Evolutionary conservation across 2,113 vertebrate species (phyloP), one percentile per base, ranked within the genome.

Genomic region (Orthonyx spaldingii): DNA sequence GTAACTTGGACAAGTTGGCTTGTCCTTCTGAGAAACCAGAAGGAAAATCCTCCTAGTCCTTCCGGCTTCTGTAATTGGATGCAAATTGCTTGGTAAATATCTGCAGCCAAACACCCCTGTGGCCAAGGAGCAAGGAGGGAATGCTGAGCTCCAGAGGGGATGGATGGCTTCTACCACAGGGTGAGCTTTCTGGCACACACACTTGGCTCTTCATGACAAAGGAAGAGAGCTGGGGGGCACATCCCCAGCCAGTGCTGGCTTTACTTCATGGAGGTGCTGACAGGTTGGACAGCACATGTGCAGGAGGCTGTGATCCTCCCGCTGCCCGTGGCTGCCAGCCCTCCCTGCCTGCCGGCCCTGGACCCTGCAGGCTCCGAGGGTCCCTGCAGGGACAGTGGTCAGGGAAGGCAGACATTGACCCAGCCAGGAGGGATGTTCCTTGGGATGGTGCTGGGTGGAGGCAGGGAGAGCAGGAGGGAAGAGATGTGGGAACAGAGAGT

Each of bases 31-130:
- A 97, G 91, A 94, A 86, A 92, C 49, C 87, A 92, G 65, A 89
- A 88, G 82, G 69, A 96, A 97, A 97, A 93, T 86, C 80, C 74
- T 94, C 56, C 35, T 81, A 70, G 86, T 47, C 47, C 52, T 94
- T 90, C 92, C 3, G 3, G 61, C 92, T 92, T 89, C 92, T 89
- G 72, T 84, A 93, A 92, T 49, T 93, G 83, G 76, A 95, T 84
- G 57, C 15, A 37, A 94, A 93, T 93, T 92, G 61, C 49, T 90
- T 2, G 0, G 87, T 53, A 84, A 95, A 42, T 79, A 37, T 83
- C 93, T 84, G 76, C 85, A 90, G 92, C 90, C 80, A 80, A 95
- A 84, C 59, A 49, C 55, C 78, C 84, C 74, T 41, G 63, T 0
- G 2, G 90, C 75, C 82, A 30, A 4, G 0, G 52, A 35, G 44